Percentiles rank a stretch among this genome's conserved stretches.
These are phyloP conservation scores for Fregetta grallaria DNA, from an alignment of 2,113 vertebrate species.

Conservation along the genomic window DNA sequence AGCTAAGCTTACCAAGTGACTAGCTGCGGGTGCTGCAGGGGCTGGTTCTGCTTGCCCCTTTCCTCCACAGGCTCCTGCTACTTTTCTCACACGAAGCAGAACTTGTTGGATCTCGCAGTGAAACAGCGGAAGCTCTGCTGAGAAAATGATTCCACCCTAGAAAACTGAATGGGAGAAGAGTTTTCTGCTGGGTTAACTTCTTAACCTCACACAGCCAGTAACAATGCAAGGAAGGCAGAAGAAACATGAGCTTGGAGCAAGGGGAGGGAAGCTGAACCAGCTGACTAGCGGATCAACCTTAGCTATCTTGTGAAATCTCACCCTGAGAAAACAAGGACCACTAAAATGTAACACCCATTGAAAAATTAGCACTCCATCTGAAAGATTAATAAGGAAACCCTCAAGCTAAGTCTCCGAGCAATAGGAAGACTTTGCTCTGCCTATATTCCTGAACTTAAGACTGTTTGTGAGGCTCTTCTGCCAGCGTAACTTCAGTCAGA, in stretches of 20 bases:
- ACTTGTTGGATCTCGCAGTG: not conserved
- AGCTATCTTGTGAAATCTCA: not conserved
- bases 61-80: not conserved
- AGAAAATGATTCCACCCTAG: not conserved
- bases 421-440: not conserved
- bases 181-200: not conserved
- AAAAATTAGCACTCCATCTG: not conserved
- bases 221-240: not conserved
- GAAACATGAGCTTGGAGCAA: not conserved
- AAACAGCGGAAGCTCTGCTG: not conserved
- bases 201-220: not conserved
- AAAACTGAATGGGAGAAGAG: not conserved
- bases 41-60: fast-evolving
- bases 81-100: not conserved
- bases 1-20: not conserved
- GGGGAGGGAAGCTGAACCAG: not conserved
- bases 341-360: not conserved
- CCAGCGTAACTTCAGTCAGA: not conserved
- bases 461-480: not conserved
- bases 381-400: constrained; percentile 7
- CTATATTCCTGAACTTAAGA: not conserved
- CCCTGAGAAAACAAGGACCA: not conserved
- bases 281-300: not conserved
- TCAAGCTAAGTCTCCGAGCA: not conserved
- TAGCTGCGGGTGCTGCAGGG: fast-evolving